phyloP scores from a whole-genome alignment of 2,113 vertebrate species.

The Aspiorhynchus laticeps region DNA sequence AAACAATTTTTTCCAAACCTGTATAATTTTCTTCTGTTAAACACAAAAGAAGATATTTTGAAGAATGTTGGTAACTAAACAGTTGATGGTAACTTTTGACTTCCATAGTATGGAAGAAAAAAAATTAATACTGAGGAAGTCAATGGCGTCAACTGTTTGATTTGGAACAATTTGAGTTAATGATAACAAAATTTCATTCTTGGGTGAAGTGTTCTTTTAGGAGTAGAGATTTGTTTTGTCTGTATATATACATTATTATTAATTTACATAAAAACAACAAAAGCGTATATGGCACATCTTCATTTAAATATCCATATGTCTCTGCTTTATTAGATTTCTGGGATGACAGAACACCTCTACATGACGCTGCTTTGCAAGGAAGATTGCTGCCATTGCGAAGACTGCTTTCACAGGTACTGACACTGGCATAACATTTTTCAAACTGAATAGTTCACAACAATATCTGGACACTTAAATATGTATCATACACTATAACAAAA shows the following conservation, averaged over 20 bases:
- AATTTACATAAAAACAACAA: background rate
- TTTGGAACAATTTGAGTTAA: too few relatives aligned
- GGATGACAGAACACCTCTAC: constrained; percentile 90
- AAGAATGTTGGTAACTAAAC: background rate
- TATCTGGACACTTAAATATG: background rate
- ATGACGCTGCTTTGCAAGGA: constrained; percentile 92
- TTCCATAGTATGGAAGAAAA: background rate
- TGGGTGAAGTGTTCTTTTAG: too few relatives aligned
- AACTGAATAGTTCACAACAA: too few relatives aligned
- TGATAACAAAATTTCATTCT: too few relatives aligned
- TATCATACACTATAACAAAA: background rate
- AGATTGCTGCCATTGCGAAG: constrained; percentile 83
- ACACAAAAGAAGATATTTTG: background rate
- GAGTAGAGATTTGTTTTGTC: too few relatives aligned
- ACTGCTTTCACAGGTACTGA: constrained; percentile 84
- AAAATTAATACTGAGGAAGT: too few relatives aligned
- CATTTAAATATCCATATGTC: background rate
- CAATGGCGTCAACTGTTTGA: background rate
- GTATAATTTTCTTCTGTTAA: too few relatives aligned
- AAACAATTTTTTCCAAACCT: too few relatives aligned
- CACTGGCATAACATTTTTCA: background rate
- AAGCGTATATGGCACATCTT: background rate
- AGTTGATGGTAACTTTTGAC: background rate
- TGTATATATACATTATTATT: background rate
- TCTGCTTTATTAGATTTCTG: constrained; percentile 78